Conservation (phyloP, 2,113 vertebrate genomes). For the Lophius piscatorius region DNA sequence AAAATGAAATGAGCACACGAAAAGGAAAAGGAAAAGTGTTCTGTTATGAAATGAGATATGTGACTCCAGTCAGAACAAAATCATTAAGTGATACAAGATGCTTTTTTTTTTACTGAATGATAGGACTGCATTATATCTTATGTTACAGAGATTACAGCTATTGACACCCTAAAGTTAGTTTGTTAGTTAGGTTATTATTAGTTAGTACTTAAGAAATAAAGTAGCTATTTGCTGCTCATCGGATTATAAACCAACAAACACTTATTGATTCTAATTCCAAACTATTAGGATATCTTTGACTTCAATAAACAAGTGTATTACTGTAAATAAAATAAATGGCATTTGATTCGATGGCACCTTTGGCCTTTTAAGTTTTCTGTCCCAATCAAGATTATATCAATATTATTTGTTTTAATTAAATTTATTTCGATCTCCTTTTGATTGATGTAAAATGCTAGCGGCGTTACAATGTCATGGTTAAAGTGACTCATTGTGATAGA, state of each 20-base stretch:
- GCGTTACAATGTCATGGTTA: neutral
- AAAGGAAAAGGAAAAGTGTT: conserved; percentile 9
- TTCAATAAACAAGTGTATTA: neutral
- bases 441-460: conserved; percentile 7
- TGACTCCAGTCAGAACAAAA: neutral
- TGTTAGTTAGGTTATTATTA: no score
- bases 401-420: neutral
- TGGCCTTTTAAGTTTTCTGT: neutral
- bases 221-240: neutral
- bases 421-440: conserved; percentile 5
- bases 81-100: no score
- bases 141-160: no score
- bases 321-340: neutral
- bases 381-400: neutral
- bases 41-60: conserved; percentile 2
- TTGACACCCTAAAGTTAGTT: no score
- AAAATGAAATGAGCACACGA: conserved; percentile 4
- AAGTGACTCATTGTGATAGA: conserved; percentile 28
- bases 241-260: neutral
- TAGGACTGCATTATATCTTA: no score
- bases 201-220: conserved; percentile 1
- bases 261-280: neutral
- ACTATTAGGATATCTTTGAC: neutral
- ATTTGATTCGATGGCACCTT: neutral
- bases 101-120: neutral